phyloP scores from a whole-genome alignment of 2,797 vertebrate genomes.

The Bradypodion pumilum region DNA sequence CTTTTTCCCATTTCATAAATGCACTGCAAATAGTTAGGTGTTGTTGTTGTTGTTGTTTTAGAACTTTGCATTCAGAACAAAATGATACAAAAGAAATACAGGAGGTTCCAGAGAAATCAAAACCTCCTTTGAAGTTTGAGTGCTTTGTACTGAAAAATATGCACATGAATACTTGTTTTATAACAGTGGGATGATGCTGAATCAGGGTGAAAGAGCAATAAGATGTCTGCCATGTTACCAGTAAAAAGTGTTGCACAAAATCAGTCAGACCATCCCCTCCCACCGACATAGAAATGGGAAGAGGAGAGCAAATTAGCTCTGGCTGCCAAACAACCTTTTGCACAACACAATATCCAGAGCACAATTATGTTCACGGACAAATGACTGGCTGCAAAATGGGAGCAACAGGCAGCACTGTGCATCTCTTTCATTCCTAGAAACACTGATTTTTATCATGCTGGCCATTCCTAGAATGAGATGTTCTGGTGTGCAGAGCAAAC shows the following conservation, averaged over 20 bases:
- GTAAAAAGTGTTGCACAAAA: neutral
- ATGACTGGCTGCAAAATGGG: neutral
- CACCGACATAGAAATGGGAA: neutral
- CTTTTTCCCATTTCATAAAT: no score
- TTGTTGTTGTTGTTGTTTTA: no score
- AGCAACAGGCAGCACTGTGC: neutral
- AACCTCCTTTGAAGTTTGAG: no score
- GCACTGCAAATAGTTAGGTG: no score
- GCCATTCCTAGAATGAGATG: neutral
- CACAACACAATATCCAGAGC: neutral
- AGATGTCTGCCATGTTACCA: neutral
- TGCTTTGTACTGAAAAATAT: no score
- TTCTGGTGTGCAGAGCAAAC: fast-evolving
- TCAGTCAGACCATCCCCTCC: neutral
- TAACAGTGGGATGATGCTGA: no score
- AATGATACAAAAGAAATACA: no score
- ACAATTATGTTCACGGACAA: neutral
- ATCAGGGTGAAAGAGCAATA: neutral
- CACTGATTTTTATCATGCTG: neutral
- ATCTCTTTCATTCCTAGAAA: fast-evolving
- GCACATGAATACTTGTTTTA: no score
- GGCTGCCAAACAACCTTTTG: neutral
- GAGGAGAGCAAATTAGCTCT: neutral
- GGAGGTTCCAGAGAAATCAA: no score
- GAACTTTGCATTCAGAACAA: no score